A percentile compares a stretch with the other conserved stretches of the same genome.
phyloP scores from a whole-genome alignment of 2,888 invertebrate species.

The Acrobeloides nanus region DNA sequence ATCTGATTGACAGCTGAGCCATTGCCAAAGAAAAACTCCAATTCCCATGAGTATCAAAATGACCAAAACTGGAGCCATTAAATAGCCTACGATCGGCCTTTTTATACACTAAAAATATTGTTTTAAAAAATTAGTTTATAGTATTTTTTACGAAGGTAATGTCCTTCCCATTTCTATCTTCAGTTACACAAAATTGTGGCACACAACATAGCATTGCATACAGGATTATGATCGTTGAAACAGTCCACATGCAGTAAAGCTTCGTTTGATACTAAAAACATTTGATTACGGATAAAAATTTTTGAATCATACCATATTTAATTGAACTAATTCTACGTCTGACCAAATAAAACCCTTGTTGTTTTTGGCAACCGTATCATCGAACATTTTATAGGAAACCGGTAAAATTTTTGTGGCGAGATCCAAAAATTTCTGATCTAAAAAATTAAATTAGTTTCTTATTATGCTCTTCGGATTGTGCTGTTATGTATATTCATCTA shows the following conservation, averaged over 20 bases:
- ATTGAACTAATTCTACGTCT: conserved; percentile 8
- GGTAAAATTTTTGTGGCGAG: conserved; percentile 25
- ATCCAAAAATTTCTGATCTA: conserved; percentile 28
- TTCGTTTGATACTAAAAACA: conserved; percentile 32
- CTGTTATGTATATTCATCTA: too few species aligned
- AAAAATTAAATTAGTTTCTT: too few species aligned
- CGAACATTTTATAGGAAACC: conserved; percentile 37
- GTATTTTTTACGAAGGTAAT: conserved; percentile 31
- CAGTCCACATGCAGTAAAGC: conserved; percentile 36
- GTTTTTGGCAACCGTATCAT: conserved; percentile 35
- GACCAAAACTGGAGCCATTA: conserved; percentile 21
- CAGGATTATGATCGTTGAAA: conserved; percentile 37
- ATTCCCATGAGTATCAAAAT: conserved; percentile 8
- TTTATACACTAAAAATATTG: conserved; percentile 19
- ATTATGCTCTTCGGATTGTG: too few species aligned
- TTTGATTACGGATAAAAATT: not conserved
- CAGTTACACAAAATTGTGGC: conserved; percentile 48
- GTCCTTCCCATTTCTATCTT: conserved; percentile 38
- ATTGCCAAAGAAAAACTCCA: conserved; percentile 16
- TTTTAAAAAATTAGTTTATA: not conserved
- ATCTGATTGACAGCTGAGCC: conserved; percentile 23
- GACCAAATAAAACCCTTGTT: conserved; percentile 15
- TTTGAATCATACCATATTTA: conserved; percentile 12
- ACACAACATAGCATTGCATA: conserved; percentile 41
- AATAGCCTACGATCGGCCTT: conserved; percentile 18